Evolutionary conservation across 1,140 invertebrate species (phyloP), one percentile per base, ranked within the genome.

Genomic region (Nautilus pompilius): DNA sequence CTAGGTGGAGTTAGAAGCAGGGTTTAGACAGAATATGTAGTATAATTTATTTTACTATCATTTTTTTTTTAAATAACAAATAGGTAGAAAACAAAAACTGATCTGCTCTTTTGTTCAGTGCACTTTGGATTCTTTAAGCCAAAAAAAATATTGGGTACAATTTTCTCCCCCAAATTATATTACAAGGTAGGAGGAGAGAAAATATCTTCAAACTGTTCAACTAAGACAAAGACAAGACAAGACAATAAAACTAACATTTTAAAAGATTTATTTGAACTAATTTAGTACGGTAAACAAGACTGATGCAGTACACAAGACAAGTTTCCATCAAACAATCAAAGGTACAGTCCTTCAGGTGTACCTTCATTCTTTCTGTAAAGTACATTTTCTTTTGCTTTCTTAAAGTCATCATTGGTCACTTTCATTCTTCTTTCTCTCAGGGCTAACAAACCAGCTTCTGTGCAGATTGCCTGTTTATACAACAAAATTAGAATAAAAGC

Each of bases 351-450:
- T 86, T 99, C 97, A 6, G 97, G 97, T 53, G 96, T 98, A 65
- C 96, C 96, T 87, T 99, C 97, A 81, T 99, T 98, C 86, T 99
- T 99, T 26, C 96, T 88, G 83, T 99, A 99, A 17, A 99, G 85
- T 54, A 99, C 97, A 85, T 96, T 99, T 82, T 99, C 97, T 83
- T 99, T 99, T 0, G 97, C 97, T 81, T 99, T 99, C 78, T 93
- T 93, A 80, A 99, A 99, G 83, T 99, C 97, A 83, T 99, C 97
- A 86, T 96, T 98, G 30, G 95, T 99, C 15, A 99, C 98, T 84
- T 98, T 98, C 97, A 99, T 99, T 71, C 97, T 88, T 60, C 98
- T 88, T 83, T 99, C 98, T 71, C 98, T 85, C 30, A 99, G 82
- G 26, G 98, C 98, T 90, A 99, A 93, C 20, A 99, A 83, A 67